Evolutionary conservation across 2,797 vertebrate species (phyloP).

Genomic region (Takifugu rubripes): DNA sequence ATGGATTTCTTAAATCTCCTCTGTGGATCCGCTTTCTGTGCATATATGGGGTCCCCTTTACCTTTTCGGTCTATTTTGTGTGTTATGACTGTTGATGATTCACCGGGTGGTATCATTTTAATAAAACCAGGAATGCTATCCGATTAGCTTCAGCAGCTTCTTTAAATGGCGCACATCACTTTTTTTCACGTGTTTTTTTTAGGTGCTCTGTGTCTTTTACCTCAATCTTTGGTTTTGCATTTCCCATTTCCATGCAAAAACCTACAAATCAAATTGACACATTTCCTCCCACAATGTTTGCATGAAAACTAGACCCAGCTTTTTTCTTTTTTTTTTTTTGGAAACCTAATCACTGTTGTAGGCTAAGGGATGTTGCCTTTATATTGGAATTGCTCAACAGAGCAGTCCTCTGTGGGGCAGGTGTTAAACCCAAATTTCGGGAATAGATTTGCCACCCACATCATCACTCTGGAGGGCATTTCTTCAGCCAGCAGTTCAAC

Average conservation of each 20-base stretch:
- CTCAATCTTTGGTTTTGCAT: slow-evolving; percentile 58
- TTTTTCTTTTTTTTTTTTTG: not conserved
- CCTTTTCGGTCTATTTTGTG: slow-evolving; percentile 59
- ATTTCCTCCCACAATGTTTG: slow-evolving; percentile 63
- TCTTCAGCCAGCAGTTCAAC: no score
- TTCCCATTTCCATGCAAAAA: slow-evolving; percentile 53
- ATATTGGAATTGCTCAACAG: no score
- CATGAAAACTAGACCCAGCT: slow-evolving; percentile 21
- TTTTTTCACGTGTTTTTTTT: slow-evolving; percentile 10
- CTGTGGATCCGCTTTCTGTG: slow-evolving; percentile 1
- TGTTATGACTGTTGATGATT: slow-evolving; percentile 63
- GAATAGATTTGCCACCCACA: no score
- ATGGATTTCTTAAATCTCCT: not conserved
- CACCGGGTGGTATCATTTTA: slow-evolving; percentile 12
- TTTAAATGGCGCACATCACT: not conserved
- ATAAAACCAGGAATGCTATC: no score
- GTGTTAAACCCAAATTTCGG: no score
- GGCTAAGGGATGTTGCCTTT: no score
- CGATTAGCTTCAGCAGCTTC: no score
- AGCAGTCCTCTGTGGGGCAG: no score
- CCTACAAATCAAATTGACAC: slow-evolving; percentile 28
- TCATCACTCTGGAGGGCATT: no score
- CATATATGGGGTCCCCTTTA: slow-evolving; percentile 10
- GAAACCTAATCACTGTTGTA: no score
- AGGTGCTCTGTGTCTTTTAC: slow-evolving; percentile 11